Base-by-base conservation (phyloP, 1,140 invertebrate genomes). In the Calephelis virginiensis region DNA sequence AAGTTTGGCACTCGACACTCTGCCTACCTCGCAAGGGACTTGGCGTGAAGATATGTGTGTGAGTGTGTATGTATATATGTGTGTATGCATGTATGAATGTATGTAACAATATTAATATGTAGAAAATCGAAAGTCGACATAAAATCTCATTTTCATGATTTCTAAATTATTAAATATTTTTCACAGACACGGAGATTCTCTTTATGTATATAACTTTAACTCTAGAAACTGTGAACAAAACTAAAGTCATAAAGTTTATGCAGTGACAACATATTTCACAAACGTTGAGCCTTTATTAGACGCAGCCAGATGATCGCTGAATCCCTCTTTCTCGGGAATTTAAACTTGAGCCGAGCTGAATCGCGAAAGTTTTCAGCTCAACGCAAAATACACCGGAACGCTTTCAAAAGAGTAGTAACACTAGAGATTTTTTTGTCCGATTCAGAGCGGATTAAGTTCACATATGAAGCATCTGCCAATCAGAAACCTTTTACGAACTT, bases 331-430 rank as follows among this genome's bases (percentile, higher is more conserved):
- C 77, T 73, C 76, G 76, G 70, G 76, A 85, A 77, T 89, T 86
- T 86, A 88, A 85, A 88, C 83, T 86, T 83, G 78, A 86, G 80
- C 78, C 78, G 74, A 69, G 68, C 68, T 75, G 81, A 88, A 90
- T 90, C 89, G 85, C 82, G 61, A 90, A 90, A 90, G 84, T 90
- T 90, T 89, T 85, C 77, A 84, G 85, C 88, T 88, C 85, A 89
- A 81, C 79, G 80, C 63, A 88, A 86, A 87, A 89, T 90, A 91
- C 88, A 91, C 78, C 75, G 82, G 86, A 91, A 91, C 83, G 84
- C 88, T 91, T 88, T 91, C 86, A 91, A 82, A 86, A 86, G 83
- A 85, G 85, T 78, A 72, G 77, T 83, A 77, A 77, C 81, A 82
- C 68, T 66, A 73, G 68, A 77, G 76, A 78, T 80, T 87, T 86